Base-by-base conservation (phyloP, 2,797 vertebrate species). In the Acanthiza pusilla region DNA sequence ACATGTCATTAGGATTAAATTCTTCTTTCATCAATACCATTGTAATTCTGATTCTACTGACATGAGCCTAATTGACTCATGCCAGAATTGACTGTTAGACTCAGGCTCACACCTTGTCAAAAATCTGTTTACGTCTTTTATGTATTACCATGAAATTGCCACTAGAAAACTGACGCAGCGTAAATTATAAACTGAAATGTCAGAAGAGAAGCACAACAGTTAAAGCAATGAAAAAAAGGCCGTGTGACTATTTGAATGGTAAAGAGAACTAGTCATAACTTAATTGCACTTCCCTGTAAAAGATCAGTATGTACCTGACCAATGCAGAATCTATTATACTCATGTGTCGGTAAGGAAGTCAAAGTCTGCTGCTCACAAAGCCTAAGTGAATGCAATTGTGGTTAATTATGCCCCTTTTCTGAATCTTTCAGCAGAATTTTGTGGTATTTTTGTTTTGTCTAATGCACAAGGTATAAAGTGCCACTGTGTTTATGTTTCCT, bases 371-470 rank as follows among this genome's bases (percentile, higher is more conserved):
- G 42, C 30, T 72, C 68, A 73, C 12, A 63, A 85, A 85, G 45
- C 17, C 40, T 75, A 62, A 92, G 58, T 66, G 36, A 81, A 54
- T 57, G 29, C 48, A 91, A 91, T 85, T 51, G 68, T 91, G 3
- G 26, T 60, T 92, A 94, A 96, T 95, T 93, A 74, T 38, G 30
- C 4, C 22, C 23, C 27, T 75, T 94, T 80, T 50, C 54, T 62
- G 32, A 74, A 17, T 40, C n/a, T 85, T 30, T 81, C 36, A 54
- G 58, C 36, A 90, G 75, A 93, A 85, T 88, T 89, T 91, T 83
- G 45, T 75, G 48, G n/a, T 81, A 19, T 89, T 93, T 83, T 92
- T 85, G 60, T 93, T 94, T 88, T 83, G 78, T 86, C 47, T 96
- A 92, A 83, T 85, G 62, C 19, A 51, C 22, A 43, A 77, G 9